Conservation (phyloP, 2,888 invertebrate genomes). For the Syrphus vitripennis region DNA sequence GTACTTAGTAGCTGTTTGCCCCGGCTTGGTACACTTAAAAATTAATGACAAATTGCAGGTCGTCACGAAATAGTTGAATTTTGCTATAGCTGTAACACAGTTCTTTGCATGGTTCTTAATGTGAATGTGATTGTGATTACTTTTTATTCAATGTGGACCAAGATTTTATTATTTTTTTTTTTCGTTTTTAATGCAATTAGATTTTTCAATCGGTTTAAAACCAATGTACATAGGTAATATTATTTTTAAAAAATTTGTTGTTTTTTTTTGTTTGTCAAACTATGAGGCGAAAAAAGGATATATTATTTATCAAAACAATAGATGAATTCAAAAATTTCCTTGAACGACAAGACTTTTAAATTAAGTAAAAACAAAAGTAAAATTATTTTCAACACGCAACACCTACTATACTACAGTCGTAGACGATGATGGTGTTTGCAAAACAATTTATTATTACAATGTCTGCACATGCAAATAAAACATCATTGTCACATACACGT, state of each 20-base stretch:
- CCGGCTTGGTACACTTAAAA: slow-evolving; percentile 37
- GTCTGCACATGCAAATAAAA: slow-evolving; percentile 42
- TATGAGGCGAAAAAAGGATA: neutral
- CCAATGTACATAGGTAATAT: neutral
- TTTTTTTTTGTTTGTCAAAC: neutral
- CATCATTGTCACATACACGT: slow-evolving; percentile 45
- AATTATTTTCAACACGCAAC: slow-evolving; percentile 3
- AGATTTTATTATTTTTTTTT: neutral
- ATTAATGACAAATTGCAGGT: slow-evolving; percentile 55
- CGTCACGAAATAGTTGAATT: slow-evolving; percentile 60
- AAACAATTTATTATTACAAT: slow-evolving; percentile 26
- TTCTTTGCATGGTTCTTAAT: slow-evolving; percentile 23
- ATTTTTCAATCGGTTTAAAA: too few relatives aligned
- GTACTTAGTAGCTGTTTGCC: slow-evolving; percentile 41
- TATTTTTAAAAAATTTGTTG: neutral
- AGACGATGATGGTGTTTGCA: slow-evolving; percentile 25
- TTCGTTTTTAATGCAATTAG: too few relatives aligned
- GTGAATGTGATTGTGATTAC: neutral
- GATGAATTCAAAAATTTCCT: too few relatives aligned
- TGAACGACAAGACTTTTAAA: neutral
- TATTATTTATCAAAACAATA: too few relatives aligned
- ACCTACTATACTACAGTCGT: neutral
- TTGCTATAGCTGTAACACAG: slow-evolving; percentile 1
- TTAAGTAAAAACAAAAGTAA: neutral
- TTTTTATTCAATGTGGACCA: neutral